Base-by-base conservation (phyloP, 2,888 invertebrate species). In the Coecobrya sp. region DNA sequence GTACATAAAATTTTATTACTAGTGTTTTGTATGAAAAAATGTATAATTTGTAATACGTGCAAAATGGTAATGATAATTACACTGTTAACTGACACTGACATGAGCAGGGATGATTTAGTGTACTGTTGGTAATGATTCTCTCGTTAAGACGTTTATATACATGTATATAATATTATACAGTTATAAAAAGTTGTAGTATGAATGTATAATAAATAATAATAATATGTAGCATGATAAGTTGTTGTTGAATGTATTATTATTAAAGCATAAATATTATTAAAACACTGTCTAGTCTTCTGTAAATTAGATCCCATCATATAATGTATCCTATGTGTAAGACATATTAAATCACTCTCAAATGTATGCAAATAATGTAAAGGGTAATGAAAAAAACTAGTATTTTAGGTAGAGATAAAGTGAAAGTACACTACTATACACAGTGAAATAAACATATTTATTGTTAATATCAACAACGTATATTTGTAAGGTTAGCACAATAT, bases 361-460 rank as follows among this genome's bases (percentile, higher is more conserved):
- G 27, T 36, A 76, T 85, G 90, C 65, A 90, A 85, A 85, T 65
- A 91, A 68, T 55, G 55, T 87, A 84, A 91, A 91, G 86, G 91
- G 86, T 91, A 62, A 79, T 25, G 27, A 25, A 42, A 27, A 62
- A 22, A 62, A 62, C 2, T 82, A 82, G 59, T 82, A 62, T 82
- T 82, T 16, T 82, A 82, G 82, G n/a, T 19, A 62, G 30, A 62
- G 30, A 82, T 49, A 82, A 52, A 62, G 10, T 62, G 30, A 62
- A 62, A 65, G 49, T 59, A 76, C 22, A 76, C 19, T 55, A 62
- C 55, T 55, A 55, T 13, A 55, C 55, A 89, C 81, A 55, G 76
- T 88, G 76, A 92, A 92, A 76, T 92, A 76, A 76, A 91, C 91
- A 91, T 91, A 91, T 91, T 91, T 91, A 91, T 92, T 92, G 88